These are phyloP conservation scores for Chloroceryle aenea DNA, from an alignment of 2,113 vertebrate species.

Conservation along the genomic window DNA sequence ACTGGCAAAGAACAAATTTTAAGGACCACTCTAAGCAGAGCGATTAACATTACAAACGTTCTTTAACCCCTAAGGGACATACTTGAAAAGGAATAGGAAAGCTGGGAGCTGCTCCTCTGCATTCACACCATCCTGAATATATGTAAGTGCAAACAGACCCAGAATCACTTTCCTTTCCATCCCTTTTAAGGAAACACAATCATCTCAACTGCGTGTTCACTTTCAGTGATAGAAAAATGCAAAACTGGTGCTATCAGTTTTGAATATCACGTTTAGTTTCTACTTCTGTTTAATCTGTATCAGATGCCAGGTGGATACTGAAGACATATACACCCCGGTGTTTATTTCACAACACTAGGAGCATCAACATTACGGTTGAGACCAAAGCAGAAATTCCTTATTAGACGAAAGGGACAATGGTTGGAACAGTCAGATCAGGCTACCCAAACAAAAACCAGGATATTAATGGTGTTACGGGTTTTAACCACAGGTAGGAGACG, in stretches of 20 bases:
- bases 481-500: not conserved
- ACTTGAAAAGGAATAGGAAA: not conserved
- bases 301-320: not conserved
- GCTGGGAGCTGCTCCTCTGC: not conserved
- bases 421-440: not conserved
- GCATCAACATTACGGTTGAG: not conserved
- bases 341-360: not conserved
- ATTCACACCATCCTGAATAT: not conserved
- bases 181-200: not conserved
- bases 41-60: not conserved
- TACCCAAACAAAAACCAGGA: too few species aligned
- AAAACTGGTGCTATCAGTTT: not conserved
- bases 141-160: not conserved
- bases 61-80: not conserved
- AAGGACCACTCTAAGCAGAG: not conserved
- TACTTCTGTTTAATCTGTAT: not conserved
- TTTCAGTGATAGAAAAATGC: not conserved
- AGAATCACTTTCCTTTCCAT: not conserved
- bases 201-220: not conserved
- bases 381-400: not conserved
- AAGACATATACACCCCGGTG: not conserved
- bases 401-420: not conserved
- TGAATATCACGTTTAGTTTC: not conserved
- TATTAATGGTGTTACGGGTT: not conserved
- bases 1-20: slow-evolving; percentile 14